Evolutionary conservation across 2,113 vertebrate genomes (phyloP).

Genomic region (Otis tarda): DNA sequence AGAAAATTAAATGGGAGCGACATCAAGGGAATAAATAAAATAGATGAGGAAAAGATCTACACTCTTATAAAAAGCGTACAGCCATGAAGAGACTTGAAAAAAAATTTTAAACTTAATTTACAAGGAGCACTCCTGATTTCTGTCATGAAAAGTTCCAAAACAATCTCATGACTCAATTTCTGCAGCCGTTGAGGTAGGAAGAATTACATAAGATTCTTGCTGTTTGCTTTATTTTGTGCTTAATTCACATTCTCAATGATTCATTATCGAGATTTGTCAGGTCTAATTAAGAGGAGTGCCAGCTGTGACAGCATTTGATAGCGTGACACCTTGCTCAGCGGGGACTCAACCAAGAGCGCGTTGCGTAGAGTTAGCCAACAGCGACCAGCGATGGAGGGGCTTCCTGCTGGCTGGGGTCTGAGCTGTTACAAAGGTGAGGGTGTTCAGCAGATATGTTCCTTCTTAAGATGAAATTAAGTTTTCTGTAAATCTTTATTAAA

Average conservation of each 20-base stretch:
- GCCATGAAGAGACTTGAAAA: not conserved
- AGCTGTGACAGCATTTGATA: not conserved
- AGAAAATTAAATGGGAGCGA: not conserved
- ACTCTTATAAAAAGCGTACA: not conserved
- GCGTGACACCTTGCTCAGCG: not conserved
- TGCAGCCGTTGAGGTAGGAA: conserved; percentile 2
- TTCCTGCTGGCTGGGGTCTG: not conserved
- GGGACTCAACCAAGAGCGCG: not conserved
- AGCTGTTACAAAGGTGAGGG: not conserved
- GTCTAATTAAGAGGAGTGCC: conserved; percentile 22
- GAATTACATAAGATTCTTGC: not conserved
- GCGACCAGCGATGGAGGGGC: not conserved
- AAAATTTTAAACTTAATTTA: not conserved
- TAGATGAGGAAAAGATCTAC: not conserved
- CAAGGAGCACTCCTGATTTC: not conserved
- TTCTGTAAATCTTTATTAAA: not conserved
- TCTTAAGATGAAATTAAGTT: not conserved
- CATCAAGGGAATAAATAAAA: not conserved
- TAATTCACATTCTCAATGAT: conserved; percentile 21
- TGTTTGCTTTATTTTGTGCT: not conserved
- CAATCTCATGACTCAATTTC: not conserved
- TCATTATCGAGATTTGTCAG: conserved; percentile 42
- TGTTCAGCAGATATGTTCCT: not conserved
- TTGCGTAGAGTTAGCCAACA: not conserved
- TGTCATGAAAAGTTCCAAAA: not conserved